These are phyloP conservation scores for Urocynchramus pylzowi DNA, from an alignment of 2,113 vertebrate species.

Conservation along the genomic window DNA sequence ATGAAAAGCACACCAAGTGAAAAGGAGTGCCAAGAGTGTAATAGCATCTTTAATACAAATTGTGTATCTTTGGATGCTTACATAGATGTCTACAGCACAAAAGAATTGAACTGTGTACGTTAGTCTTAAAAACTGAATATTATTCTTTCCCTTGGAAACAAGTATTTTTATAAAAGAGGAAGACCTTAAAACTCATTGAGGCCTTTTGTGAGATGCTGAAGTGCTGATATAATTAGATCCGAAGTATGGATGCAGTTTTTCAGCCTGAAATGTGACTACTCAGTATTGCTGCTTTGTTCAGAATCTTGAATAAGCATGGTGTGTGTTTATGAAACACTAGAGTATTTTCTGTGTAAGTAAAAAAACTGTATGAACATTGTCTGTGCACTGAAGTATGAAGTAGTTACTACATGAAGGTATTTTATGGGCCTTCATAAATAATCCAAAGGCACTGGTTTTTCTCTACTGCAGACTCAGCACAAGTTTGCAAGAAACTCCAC, in stretches of 20 bases:
- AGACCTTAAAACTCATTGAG: neutral
- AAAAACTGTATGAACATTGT: neutral
- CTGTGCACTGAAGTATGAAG: neutral
- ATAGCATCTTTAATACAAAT: neutral
- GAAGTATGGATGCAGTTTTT: neutral
- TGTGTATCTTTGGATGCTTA: neutral
- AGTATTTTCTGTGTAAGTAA: neutral
- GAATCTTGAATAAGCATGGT: neutral
- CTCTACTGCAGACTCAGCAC: neutral
- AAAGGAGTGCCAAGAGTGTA: neutral
- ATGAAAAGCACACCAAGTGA: neutral
- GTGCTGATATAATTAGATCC: neutral
- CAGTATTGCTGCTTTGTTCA: neutral
- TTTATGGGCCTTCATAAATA: neutral
- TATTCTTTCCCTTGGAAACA: neutral
- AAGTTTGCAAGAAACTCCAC: neutral
- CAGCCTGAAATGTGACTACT: neutral
- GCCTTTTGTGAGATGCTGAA: neutral
- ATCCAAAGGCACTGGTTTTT: neutral
- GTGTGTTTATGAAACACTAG: accelerated
- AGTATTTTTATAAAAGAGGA: neutral
- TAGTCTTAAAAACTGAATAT: neutral
- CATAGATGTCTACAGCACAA: neutral
- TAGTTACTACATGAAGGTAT: neutral
- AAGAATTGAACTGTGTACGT: neutral